Evolutionary conservation across 1,140 invertebrate species (phyloP).

Genomic region (Formica exsecta): DNA sequence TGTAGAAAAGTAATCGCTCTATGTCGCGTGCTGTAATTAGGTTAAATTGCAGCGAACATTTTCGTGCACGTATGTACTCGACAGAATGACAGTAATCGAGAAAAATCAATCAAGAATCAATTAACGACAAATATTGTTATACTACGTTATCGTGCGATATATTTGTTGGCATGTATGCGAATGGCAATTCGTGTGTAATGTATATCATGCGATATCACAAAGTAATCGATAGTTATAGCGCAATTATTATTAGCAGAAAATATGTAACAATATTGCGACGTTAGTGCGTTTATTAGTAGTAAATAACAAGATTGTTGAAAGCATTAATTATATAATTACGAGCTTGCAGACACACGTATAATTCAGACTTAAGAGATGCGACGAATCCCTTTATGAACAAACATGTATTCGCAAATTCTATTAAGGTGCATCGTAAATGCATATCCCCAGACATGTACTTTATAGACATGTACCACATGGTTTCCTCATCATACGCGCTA

Average conservation of each 20-base stretch:
- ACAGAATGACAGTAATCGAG: not conserved
- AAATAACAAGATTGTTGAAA: conserved; percentile 27
- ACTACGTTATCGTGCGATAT: conserved; percentile 23
- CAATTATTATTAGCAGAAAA: conserved; percentile 2
- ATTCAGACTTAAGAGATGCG: not conserved
- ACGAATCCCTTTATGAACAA: conserved; percentile 20
- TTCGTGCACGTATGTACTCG: conserved; percentile 19
- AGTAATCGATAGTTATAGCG: conserved; percentile 30
- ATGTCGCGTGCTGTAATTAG: conserved; percentile 30
- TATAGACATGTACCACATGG: too few relatives aligned
- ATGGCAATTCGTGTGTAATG: conserved; percentile 1
- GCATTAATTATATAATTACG: conserved; percentile 18
- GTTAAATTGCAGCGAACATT: conserved; percentile 54
- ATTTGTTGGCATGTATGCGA: conserved; percentile 12
- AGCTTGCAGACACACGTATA: not conserved
- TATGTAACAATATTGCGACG: conserved; percentile 4
- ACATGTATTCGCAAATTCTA: conserved; percentile 20
- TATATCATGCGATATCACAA: not conserved
- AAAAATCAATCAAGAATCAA: conserved; percentile 49
- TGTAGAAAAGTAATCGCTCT: conserved; percentile 41
- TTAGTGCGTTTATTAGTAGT: not conserved
- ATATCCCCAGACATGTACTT: not conserved
- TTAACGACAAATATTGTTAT: not conserved
- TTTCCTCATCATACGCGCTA: not conserved
- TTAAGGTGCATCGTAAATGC: conserved; percentile 1